Conservation (phyloP, 2,113 vertebrate genomes). For the Lipophrys pholis region DNA sequence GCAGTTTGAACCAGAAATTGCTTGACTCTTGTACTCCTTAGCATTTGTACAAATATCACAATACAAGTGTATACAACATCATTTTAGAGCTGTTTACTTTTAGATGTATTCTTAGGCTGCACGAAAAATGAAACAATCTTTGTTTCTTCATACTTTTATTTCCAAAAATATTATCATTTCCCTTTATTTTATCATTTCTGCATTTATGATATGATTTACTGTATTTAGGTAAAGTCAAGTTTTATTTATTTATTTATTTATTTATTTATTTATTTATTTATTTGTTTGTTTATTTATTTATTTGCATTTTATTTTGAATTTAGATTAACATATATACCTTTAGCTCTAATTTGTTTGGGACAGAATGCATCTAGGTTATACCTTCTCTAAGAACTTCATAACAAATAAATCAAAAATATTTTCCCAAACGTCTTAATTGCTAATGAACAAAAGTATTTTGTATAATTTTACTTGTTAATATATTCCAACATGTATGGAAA, state of each 20-base stretch:
- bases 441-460: constrained; percentile 80
- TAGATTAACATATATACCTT: constrained; percentile 55
- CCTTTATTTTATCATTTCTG: constrained; percentile 48
- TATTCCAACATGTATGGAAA: constrained; percentile 79
- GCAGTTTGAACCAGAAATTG: constrained; percentile 64
- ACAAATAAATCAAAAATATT: constrained; percentile 81
- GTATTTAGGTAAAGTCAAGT: constrained; percentile 53
- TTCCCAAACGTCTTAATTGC: constrained; percentile 80
- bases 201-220: constrained; percentile 62
- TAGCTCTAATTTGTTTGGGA: constrained; percentile 69
- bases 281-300: constrained; percentile 64
- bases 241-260: constrained; percentile 55
- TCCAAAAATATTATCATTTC: constrained; percentile 34
- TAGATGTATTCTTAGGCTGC: constrained; percentile 83
- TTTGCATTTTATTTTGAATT: constrained; percentile 56
- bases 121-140: constrained; percentile 73
- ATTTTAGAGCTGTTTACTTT: constrained; percentile 83
- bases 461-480: constrained; percentile 83
- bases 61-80: constrained; percentile 77
- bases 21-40: constrained; percentile 70
- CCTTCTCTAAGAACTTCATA: constrained; percentile 74
- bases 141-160: constrained; percentile 61
- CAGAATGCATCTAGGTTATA: constrained; percentile 73
- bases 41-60: constrained; percentile 84
- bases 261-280: constrained; percentile 62